Evolutionary conservation across 2,113 vertebrate genomes (phyloP).

Genomic region (Ascaphus truei): DNA sequence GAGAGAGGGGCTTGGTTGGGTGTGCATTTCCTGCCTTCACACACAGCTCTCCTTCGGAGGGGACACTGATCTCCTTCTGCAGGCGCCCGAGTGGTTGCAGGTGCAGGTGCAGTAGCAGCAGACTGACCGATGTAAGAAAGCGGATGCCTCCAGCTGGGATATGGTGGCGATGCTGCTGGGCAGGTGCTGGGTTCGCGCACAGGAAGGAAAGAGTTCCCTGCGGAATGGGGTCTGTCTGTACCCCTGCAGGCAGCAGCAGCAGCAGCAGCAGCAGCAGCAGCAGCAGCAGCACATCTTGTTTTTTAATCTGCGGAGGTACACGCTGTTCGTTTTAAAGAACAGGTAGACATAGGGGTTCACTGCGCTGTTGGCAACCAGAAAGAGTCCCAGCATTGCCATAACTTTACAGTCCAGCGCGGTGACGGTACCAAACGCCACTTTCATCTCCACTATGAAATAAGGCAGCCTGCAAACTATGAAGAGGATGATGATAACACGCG

Average conservation of each 20-base stretch:
- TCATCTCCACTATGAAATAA: conserved; percentile 50
- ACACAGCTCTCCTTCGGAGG: conserved; percentile 1
- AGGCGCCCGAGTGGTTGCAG: neutral
- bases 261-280: too few relatives aligned
- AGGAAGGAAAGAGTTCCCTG: conserved; percentile 17
- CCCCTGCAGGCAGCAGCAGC: conserved; percentile 30
- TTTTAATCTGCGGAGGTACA: conserved; percentile 25
- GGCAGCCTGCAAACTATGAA: conserved; percentile 58
- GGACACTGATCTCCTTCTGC: neutral
- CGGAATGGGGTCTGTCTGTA: conserved; percentile 15
- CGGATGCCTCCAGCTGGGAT: neutral
- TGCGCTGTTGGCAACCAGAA: conserved; percentile 48
- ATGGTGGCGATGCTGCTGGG: neutral
- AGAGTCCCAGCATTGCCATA: conserved; percentile 40
- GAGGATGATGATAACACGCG: conserved; percentile 48
- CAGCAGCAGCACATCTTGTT: conserved; percentile 31
- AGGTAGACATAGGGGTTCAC: conserved; percentile 60
- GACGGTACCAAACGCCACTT: conserved; percentile 31
- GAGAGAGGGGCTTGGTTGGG: too few relatives aligned
- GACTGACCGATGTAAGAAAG: too few relatives aligned
- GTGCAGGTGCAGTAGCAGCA: too few relatives aligned
- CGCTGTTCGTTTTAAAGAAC: conserved; percentile 49
- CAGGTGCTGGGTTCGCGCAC: neutral
- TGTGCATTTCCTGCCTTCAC: neutral
- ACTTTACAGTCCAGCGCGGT: conserved; percentile 6